phyloP scores from a whole-genome alignment of 2,113 vertebrate species.

The Brachyhypopomus occidentalis region DNA sequence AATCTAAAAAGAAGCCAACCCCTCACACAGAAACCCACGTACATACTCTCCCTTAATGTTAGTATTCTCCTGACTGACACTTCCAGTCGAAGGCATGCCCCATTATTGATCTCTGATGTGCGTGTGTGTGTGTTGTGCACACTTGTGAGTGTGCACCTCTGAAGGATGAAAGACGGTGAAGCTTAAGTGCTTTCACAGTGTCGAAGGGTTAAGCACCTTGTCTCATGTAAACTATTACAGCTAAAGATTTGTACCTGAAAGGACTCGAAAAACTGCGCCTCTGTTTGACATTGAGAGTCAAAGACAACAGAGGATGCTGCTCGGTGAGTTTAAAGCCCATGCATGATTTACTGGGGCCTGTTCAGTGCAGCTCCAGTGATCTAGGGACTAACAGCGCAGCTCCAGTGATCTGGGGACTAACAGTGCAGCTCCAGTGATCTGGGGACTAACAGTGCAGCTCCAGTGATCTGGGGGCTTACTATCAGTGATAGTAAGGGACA shows the following conservation, averaged over 20 bases:
- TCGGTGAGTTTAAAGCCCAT: conserved; percentile 15
- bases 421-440: not conserved
- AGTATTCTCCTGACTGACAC: conserved; percentile 55
- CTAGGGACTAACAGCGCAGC: not conserved
- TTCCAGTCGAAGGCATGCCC: conserved; percentile 50
- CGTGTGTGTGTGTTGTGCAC: conserved; percentile 52
- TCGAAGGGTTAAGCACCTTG: conserved; percentile 70
- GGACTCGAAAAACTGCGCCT: conserved; percentile 63
- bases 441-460: no score
- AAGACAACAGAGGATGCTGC: conserved; percentile 58
- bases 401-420: not conserved
- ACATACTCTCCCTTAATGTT: conserved; percentile 34
- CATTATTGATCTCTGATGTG: conserved; percentile 70
- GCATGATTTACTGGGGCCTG: conserved; percentile 46
- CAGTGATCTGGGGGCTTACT: no score
- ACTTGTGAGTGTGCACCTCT: conserved; percentile 28
- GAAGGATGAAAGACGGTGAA: conserved; percentile 62
- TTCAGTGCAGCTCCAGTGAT: not conserved
- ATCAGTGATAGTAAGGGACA: no score
- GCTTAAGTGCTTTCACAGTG: conserved; percentile 71
- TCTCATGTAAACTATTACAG: conserved; percentile 67
- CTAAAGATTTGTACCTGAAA: conserved; percentile 65
- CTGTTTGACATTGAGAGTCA: conserved; percentile 70
- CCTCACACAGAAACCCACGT: conserved; percentile 28
- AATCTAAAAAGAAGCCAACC: conserved; percentile 5